Percentiles rank a stretch among this genome's conserved stretches.
Conservation (phyloP, 2,797 vertebrate genomes). For the Coregonus ussuriensis region DNA sequence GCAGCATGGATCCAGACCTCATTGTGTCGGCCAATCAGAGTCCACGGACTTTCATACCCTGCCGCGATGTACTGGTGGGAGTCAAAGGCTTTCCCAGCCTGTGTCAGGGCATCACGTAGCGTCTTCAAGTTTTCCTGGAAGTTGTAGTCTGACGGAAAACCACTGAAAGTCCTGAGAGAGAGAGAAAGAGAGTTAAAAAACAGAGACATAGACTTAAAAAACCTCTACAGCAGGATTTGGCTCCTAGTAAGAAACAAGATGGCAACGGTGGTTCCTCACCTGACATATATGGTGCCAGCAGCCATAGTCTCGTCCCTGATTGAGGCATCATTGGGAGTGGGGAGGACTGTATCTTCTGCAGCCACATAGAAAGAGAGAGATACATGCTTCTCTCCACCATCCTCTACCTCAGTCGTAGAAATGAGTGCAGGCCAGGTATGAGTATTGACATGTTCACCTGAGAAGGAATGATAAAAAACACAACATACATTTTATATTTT, state of each 20-base stretch:
- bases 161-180: conserved; percentile 45
- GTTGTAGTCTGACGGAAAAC: not conserved
- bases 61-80: conserved; percentile 17
- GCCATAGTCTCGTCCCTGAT: conserved; percentile 33
- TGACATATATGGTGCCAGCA: conserved; percentile 55
- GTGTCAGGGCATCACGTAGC: conserved; percentile 35
- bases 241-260: not conserved
- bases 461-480: not conserved
- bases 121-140: not conserved
- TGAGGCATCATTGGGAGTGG: not conserved
- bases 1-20: conserved; percentile 65
- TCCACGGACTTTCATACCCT: conserved; percentile 43
- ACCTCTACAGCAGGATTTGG: not conserved
- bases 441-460: conserved; percentile 26
- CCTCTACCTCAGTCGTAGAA: conserved; percentile 5
- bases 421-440: conserved; percentile 53
- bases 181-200: not conserved
- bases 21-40: conserved; percentile 50
- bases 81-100: conserved; percentile 39
- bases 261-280: conserved; percentile 45
- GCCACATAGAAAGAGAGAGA: conserved; percentile 56
- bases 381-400: rapidly evolving
- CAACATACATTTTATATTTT: not conserved
- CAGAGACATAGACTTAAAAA: not conserved
- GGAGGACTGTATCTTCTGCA: not conserved